A percentile compares a stretch with the other conserved stretches of the same genome.
phyloP scores from a whole-genome alignment of 2,888 invertebrate genomes.

The Eulithis testata region DNA sequence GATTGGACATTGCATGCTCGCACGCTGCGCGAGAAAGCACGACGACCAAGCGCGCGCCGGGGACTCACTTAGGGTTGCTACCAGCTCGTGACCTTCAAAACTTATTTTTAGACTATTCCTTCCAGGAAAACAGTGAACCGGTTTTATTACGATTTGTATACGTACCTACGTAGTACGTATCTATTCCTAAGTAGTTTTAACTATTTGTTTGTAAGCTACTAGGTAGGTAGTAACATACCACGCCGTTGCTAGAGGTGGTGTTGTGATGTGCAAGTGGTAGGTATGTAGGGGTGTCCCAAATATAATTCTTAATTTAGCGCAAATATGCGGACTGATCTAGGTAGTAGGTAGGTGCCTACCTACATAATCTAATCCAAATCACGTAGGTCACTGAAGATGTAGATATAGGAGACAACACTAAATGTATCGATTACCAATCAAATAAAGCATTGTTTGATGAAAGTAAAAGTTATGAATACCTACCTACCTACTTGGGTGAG shows the following conservation, averaged over 20 bases:
- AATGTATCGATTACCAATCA: slow-evolving; percentile 43
- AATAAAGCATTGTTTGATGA: slow-evolving; percentile 61
- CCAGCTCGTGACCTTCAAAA: slow-evolving; percentile 38
- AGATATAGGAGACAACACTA: slow-evolving; percentile 7
- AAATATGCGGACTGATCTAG: neutral
- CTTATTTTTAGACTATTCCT: slow-evolving; percentile 5
- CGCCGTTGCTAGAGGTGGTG: too few species aligned
- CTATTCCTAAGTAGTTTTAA: too few species aligned
- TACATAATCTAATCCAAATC: neutral
- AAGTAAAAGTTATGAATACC: slow-evolving; percentile 75
- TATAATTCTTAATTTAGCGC: too few species aligned
- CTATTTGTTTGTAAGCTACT: too few species aligned
- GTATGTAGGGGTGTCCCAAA: too few species aligned
- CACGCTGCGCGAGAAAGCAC: slow-evolving; percentile 83
- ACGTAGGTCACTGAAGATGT: neutral
- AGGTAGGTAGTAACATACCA: too few species aligned
- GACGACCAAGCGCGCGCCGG: slow-evolving; percentile 56
- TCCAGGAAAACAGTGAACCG: neutral
- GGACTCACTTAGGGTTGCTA: slow-evolving; percentile 39
- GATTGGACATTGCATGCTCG: slow-evolving; percentile 81
- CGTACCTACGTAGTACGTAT: too few species aligned
- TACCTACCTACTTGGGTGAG: slow-evolving; percentile 63
- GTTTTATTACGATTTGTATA: too few species aligned
- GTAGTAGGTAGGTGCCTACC: neutral
- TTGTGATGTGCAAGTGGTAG: too few species aligned